Evolutionary conservation across 2,888 invertebrate genomes (phyloP).

Genomic region (Rotaria sp.): DNA sequence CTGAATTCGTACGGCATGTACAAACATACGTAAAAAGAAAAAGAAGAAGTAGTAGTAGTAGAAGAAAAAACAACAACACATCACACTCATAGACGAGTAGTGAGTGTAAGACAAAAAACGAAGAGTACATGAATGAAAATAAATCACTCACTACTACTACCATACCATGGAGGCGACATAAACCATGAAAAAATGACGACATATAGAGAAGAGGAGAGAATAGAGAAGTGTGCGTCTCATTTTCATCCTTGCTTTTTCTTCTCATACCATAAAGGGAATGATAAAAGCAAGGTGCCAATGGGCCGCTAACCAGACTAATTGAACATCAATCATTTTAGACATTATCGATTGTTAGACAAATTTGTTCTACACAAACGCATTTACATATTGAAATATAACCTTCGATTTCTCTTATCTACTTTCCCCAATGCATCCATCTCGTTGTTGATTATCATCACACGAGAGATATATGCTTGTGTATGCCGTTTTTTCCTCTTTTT

Average conservation of each 20-base stretch:
- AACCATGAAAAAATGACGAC: not conserved
- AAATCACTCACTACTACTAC: not conserved
- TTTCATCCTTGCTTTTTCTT: no score
- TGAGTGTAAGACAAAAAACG: not conserved
- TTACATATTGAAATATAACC: not conserved
- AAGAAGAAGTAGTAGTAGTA: no score
- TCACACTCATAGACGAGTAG: no score
- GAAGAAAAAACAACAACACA: no score
- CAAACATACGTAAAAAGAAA: not conserved
- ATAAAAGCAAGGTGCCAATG: slow-evolving; percentile 6
- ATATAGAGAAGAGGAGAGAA: no score
- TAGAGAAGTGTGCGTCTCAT: no score
- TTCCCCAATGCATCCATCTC: not conserved
- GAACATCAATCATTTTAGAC: not conserved
- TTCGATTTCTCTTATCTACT: not conserved
- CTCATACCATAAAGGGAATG: not conserved
- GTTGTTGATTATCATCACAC: not conserved
- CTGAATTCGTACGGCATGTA: not conserved
- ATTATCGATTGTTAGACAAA: not conserved
- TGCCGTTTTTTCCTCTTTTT: not conserved
- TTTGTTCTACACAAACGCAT: not conserved
- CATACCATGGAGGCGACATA: not conserved
- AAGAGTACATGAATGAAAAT: not conserved
- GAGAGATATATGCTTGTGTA: not conserved
- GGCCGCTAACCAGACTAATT: not conserved